Percentiles rank a stretch among this genome's conserved stretches.
phyloP scores from a whole-genome alignment of 2,113 vertebrate genomes.

The Pseudorectes ferrugineus region DNA sequence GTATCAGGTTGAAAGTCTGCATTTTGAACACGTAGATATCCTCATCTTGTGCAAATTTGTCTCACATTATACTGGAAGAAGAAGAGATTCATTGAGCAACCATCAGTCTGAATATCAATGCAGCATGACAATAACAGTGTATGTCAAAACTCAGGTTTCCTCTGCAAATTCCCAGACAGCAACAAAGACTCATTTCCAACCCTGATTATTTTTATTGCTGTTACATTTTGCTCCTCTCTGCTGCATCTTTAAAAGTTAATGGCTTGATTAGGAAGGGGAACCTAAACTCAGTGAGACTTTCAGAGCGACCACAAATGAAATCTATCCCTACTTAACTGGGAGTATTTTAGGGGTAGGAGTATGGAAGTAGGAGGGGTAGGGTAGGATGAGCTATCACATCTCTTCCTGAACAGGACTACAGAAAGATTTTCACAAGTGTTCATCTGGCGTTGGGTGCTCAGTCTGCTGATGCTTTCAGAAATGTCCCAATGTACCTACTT shows the following conservation, averaged over 20 bases:
- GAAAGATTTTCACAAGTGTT: not conserved
- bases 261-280: not conserved
- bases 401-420: not conserved
- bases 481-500: rapidly evolving
- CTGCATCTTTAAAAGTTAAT: not conserved
- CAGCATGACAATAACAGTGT: not conserved
- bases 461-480: not conserved
- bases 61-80: not conserved
- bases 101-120: conserved; percentile 40
- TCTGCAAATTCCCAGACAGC: not conserved
- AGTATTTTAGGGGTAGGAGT: not conserved
- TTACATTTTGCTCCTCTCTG: not conserved
- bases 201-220: conserved; percentile 18
- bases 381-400: not conserved
- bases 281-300: not conserved
- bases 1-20: conserved; percentile 28
- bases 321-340: not conserved
- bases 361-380: not conserved
- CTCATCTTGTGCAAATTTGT: conserved; percentile 33
- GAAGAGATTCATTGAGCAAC: not conserved
- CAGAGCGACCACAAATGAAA: not conserved
- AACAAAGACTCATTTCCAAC: not conserved
- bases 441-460: not conserved
- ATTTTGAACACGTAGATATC: conserved; percentile 30
- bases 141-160: conserved; percentile 19